Conservation (phyloP, 2,113 vertebrate genomes). For the Forbesichthys papilliferus region DNA sequence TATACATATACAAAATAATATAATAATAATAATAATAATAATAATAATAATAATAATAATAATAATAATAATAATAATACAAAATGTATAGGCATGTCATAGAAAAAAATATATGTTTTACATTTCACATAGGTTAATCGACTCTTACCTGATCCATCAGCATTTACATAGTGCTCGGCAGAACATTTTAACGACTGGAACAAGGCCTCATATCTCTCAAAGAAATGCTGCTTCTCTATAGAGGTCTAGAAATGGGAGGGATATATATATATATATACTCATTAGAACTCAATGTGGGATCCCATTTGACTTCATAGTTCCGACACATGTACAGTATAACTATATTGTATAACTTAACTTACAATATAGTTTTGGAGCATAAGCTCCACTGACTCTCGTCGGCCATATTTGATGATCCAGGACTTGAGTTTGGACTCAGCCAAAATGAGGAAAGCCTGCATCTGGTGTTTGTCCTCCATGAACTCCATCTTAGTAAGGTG, state of each 20-base stretch:
- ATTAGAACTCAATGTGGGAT: not conserved
- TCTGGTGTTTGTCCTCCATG: constrained; percentile 92
- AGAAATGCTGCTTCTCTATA: constrained; percentile 90
- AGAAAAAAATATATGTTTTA: too few relatives aligned
- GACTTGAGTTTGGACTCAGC: constrained; percentile 96
- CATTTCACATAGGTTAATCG: not conserved
- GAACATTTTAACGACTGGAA: constrained; percentile 87
- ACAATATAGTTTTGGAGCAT: constrained; percentile 92
- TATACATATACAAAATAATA: too few relatives aligned
- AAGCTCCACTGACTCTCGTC: constrained; percentile 88
- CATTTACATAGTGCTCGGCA: constrained; percentile 85
- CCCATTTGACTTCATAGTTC: not conserved
- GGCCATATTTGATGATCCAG: constrained; percentile 98
- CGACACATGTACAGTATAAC: not conserved
- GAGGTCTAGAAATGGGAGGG: constrained; percentile 77
- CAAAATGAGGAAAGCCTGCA: constrained; percentile 90
- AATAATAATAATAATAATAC: too few relatives aligned
- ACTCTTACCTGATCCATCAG: constrained; percentile 85
- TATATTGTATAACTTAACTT: constrained; percentile 59
- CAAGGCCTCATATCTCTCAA: constrained; percentile 88
- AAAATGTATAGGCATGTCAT: too few relatives aligned
- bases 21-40: too few relatives aligned
- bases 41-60: too few relatives aligned
- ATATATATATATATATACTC: constrained; percentile 3
- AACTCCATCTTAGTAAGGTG: constrained; percentile 96